Percentiles rank a stretch among this genome's conserved stretches.
phyloP scores from a whole-genome alignment of 2,888 invertebrate genomes.

The Eilema depressum region DNA sequence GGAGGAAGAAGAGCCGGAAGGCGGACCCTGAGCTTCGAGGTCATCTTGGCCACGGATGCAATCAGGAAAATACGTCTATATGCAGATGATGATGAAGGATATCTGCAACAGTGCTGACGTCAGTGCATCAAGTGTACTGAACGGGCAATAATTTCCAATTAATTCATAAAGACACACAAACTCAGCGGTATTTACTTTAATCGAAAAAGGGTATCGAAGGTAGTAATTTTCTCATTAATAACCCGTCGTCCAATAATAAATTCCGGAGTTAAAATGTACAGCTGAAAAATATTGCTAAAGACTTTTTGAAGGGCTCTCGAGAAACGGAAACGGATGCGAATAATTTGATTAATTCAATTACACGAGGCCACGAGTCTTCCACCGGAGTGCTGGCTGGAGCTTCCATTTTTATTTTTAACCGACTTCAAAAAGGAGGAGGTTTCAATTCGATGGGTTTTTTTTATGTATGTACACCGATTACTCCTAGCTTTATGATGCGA shows the following conservation, averaged over 20 bases:
- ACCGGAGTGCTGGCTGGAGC: conserved; percentile 9
- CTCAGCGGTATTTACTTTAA: background rate
- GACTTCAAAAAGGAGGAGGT: too few relatives aligned
- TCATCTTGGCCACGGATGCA: too few relatives aligned
- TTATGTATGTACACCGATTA: too few relatives aligned
- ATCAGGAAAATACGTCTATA: too few relatives aligned
- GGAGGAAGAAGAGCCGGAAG: too few relatives aligned
- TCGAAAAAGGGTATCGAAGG: background rate
- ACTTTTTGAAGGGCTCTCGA: conserved; percentile 33
- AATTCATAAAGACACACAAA: background rate
- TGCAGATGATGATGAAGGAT: too few relatives aligned
- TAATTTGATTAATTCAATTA: conserved; percentile 61
- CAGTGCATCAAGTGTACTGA: background rate
- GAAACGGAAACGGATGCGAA: conserved; percentile 48
- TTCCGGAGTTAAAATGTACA: conserved; percentile 23
- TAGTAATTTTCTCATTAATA: conserved; percentile 17
- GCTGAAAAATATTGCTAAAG: conserved; percentile 27
- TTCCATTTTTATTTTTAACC: too few relatives aligned
- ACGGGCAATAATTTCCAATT: background rate
- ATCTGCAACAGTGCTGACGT: background rate
- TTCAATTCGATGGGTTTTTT: too few relatives aligned
- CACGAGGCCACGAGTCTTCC: conserved; percentile 18
- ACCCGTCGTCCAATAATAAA: conserved; percentile 31
- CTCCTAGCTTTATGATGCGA: too few relatives aligned
- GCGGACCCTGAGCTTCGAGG: too few relatives aligned